Base-by-base conservation (phyloP, 2,888 invertebrate species). In the Himalopsyche japonica region DNA sequence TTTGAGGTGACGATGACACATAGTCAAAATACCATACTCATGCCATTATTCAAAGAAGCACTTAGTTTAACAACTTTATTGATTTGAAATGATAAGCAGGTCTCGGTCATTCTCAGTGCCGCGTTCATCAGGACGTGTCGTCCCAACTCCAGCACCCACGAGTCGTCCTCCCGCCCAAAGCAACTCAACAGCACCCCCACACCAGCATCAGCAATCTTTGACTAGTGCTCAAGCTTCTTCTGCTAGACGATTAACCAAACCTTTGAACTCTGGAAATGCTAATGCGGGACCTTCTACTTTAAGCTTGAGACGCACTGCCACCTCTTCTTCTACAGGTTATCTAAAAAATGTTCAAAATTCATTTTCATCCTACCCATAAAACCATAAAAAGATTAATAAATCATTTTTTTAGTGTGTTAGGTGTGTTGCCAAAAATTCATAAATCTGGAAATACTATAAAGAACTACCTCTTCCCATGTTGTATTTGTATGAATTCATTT, bases 61-160 rank as follows among this genome's bases (percentile, higher is more conserved):
- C 10, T 37, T 10, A 37, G 1, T 37, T 37, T 5, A 37, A 37
- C 7, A 37, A 5, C 10, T 37, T 37, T 37, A 1, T 37, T 7
- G 37, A 37, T 5, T 37, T 37, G 1, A 37, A 15, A 15, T 57
- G 20, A 24, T 57, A 20, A 24, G 0, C 88, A 93, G 93, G 87
- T 93, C 92, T 3, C 92, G 94, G 76, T 94, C 95, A 0, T 90
- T 92, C 20, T 93, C 95, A 10, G 91, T 93, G 0, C 93, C 94
- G 27, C 90, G 91, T 76, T 91, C 92, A 24, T 88, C 88, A 20
- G 88, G 88, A 87, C 88, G 89, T 0, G 86, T 88, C 48, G 84
- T 87, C 0, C 86, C 81, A 49, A n/a, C 43, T 64, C 18, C 79
- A 88, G n/a, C 87, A 88, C 34, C 85, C 88, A 24, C 15, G 30